A percentile compares a stretch with the other conserved stretches of the same genome.
These are phyloP conservation scores for Diplosoma virens DNA, from an alignment of 23 tunicate species.

Conservation along the genomic window DNA sequence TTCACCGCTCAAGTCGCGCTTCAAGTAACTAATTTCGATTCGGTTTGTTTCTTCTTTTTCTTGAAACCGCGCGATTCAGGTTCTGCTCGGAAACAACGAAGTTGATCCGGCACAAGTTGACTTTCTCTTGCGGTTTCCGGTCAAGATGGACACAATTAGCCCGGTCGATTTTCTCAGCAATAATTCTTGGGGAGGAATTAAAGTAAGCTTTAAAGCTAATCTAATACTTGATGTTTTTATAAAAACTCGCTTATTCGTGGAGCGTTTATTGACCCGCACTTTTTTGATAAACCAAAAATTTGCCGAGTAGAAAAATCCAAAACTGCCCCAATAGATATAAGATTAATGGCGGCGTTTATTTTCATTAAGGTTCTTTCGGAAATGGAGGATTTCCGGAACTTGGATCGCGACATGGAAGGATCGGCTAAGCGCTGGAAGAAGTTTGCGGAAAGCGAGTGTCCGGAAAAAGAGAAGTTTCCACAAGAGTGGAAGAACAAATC, in stretches of 20 bases:
- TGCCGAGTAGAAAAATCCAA: too few relatives aligned
- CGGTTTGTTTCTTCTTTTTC: not conserved
- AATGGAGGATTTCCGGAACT: slow-evolving; percentile 86
- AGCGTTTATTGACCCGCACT: too few relatives aligned
- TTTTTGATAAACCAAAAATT: too few relatives aligned
- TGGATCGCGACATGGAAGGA: slow-evolving; percentile 98
- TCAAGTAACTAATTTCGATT: slow-evolving; percentile 46
- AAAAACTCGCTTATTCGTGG: too few relatives aligned
- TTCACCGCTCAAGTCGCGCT: slow-evolving; percentile 98
- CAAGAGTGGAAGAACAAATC: slow-evolving; percentile 99
- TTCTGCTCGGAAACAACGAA: slow-evolving; percentile 80
- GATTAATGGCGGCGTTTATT: too few relatives aligned
- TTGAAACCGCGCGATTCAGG: too few relatives aligned
- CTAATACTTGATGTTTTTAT: too few relatives aligned
- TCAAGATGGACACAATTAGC: slow-evolving; percentile 76
- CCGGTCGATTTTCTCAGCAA: slow-evolving; percentile 91
- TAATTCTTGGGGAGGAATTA: slow-evolving; percentile 97
- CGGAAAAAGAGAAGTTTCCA: slow-evolving; percentile 98
- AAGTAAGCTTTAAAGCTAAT: slow-evolving; percentile 61
- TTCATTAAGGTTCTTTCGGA: slow-evolving; percentile 97
- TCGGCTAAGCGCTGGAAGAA: slow-evolving; percentile 99
- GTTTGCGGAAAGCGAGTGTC: slow-evolving; percentile 98
- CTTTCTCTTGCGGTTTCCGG: slow-evolving; percentile 93
- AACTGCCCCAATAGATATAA: too few relatives aligned
- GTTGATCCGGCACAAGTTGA: slow-evolving; percentile 72